Base-by-base conservation (phyloP, 1,140 invertebrate genomes). In the Samia ricini region DNA sequence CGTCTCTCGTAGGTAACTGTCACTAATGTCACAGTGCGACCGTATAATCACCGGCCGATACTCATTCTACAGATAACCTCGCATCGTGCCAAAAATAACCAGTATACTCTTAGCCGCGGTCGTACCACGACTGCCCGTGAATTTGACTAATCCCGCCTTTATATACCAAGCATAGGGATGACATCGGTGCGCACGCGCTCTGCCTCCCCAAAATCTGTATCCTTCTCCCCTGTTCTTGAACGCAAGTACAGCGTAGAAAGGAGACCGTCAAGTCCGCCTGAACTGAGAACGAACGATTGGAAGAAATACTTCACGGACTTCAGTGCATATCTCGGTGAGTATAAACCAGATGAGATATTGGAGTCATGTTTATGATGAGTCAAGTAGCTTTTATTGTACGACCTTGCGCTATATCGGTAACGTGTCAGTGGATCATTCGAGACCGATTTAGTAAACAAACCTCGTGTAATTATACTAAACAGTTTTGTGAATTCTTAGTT, bases 121-220 rank as follows among this genome's bases (percentile, higher is more conserved):
- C 77, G 74, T 62, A 76, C 79, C 69, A 83, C 85, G 87, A 89
- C 85, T 89, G 87, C 74, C 73, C 71, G 69, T 49, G 26, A 71
- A 72, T 73, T 72, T 64, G 63, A 66, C 65, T 59, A 56, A 68
- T 68, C 56, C 61, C 78, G 75, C 66, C n/a, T 74, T 87, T 88
- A 67, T 89, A 89, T 89, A 89, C 80, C 65, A 63, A 66, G 68
- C 55, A 58, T 68, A 86, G 79, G 76, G 76, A 90, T 91, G 89
- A 83, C 89, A 68, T 83, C 86, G 56, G 88, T 91, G 86, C 88
- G 89, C 83, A 89, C 88, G 83, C 90, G 91, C 68, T 90, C 91
- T 42, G 85, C 90, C 73, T 91, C 91, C 81, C 90, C 90, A 52
- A 91, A 91, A 64, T 82, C 89, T 1, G 90, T 91, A 33, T 91